Evolutionary conservation across 2,888 invertebrate species (phyloP), one percentile per base, ranked within the genome.

Genomic region (Alviniconcha strummeri): DNA sequence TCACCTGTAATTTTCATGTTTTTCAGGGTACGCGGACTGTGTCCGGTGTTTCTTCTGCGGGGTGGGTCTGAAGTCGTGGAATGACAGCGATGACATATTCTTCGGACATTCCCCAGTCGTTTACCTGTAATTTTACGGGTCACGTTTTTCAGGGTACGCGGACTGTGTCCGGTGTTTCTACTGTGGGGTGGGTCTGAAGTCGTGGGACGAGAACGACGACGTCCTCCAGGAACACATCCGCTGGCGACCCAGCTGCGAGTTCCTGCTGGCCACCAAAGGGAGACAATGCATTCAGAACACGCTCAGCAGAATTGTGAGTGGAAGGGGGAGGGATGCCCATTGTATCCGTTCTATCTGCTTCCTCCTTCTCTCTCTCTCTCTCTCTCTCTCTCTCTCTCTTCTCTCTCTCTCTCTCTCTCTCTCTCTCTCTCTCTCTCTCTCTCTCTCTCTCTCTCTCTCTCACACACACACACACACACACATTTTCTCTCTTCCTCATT

Each of bases 91-190:
- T 13, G 75, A 75, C 36, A 36, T 36, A 36, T 36, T 36, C 36
- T 36, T 36, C 36, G 3, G 36, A 36, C 36, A 36, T 13, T 36
- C 13, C 72, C 36, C n/a, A 9, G 36, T 13, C 9, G 5, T 15
- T 9, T 72, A 9, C n/a, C 72, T n/a, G n/a, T n/a, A 36, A 17
- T n/a, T 5, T 69, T 8, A 17, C 72, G n/a, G 9, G 36, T 36
- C 36, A 36, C 36, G 36, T 60, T 9, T 79, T 56, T 13, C 83
- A 83, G 78, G 78, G 19, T 83, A 83, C 71, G 69, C 67, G n/a
- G 83, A 83, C 78, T 83, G 83, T 71, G 83, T 83, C 5, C 77
- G 83, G 57, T 83, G 83, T 71, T 83, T 83, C 77, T 83, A 78
- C 83, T 83, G 83, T 52, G 83, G 83, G 8, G 56, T 83, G 5